phyloP scores from a whole-genome alignment of 2,797 vertebrate species.

The Sarcoramphus papa region DNA sequence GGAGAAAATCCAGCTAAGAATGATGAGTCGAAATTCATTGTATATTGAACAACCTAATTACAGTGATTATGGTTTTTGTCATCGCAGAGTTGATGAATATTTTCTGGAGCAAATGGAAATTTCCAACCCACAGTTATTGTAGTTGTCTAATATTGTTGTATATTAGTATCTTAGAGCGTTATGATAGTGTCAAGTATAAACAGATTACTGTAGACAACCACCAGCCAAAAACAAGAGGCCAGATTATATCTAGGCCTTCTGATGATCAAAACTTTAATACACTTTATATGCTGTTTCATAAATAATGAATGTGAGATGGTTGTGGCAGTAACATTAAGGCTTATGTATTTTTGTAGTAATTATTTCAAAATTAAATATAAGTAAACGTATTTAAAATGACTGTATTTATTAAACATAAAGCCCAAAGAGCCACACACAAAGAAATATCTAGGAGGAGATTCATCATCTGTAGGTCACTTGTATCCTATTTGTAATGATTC shows the following conservation, averaged over 20 bases:
- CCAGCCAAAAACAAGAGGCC: conserved; percentile 33
- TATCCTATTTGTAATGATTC: conserved; percentile 52
- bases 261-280: conserved; percentile 58
- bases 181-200: not conserved
- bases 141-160: not conserved
- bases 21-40: not conserved
- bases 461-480: conserved; percentile 47
- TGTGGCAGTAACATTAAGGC: conserved; percentile 44
- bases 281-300: conserved; percentile 51
- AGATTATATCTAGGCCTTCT: conserved; percentile 36
- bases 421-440: conserved; percentile 34
- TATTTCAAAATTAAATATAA: conserved; percentile 66
- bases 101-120: conserved; percentile 16
- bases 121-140: not conserved
- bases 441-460: conserved; percentile 45
- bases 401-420: conserved; percentile 54
- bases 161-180: not conserved
- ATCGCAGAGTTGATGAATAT: not conserved
- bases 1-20: not conserved
- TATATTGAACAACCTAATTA: conserved; percentile 7
- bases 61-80: conserved; percentile 1
- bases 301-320: conserved; percentile 64
- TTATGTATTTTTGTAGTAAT: conserved; percentile 52
- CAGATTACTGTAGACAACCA: conserved; percentile 16
- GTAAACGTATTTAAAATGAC: conserved; percentile 52